Evolutionary conservation across 1,140 invertebrate species (phyloP).

Genomic region (Globodera rostochiensis): DNA sequence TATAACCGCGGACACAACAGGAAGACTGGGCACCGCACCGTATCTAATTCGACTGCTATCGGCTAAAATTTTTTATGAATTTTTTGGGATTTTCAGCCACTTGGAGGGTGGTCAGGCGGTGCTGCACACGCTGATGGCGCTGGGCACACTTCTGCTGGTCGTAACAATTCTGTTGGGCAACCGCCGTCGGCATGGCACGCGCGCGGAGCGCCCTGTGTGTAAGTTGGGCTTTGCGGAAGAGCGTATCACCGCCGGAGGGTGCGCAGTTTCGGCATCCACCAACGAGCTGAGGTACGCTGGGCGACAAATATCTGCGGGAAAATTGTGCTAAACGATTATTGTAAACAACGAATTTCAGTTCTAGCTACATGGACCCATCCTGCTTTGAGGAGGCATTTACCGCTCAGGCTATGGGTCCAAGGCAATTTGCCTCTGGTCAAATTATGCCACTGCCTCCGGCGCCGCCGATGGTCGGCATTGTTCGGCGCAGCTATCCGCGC

Average conservation of each 20-base stretch:
- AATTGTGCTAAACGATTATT: neutral
- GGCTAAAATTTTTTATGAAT: neutral
- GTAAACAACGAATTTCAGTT: neutral
- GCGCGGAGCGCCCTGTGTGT: too few relatives aligned
- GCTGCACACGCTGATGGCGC: conserved; percentile 43
- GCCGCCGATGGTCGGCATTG: neutral
- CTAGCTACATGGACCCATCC: neutral
- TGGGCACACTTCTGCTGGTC: conserved; percentile 37
- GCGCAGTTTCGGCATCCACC: too few relatives aligned
- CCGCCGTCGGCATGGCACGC: neutral
- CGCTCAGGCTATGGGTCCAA: neutral
- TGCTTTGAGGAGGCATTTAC: neutral
- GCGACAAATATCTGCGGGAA: too few relatives aligned
- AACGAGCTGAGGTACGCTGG: too few relatives aligned
- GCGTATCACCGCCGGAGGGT: too few relatives aligned
- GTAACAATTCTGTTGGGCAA: conserved; percentile 9
- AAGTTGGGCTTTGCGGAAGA: too few relatives aligned
- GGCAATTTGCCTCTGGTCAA: neutral
- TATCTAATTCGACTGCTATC: neutral
- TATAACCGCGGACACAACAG: too few relatives aligned
- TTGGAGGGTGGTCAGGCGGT: conserved; percentile 39
- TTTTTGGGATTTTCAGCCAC: conserved; percentile 2
- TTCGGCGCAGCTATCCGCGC: neutral
- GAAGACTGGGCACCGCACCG: too few relatives aligned
- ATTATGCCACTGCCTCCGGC: neutral